Percentiles rank a stretch among this genome's conserved stretches.
These are phyloP conservation scores for Chelmon rostratus DNA, from an alignment of 2,797 vertebrate genomes.

Conservation along the genomic window DNA sequence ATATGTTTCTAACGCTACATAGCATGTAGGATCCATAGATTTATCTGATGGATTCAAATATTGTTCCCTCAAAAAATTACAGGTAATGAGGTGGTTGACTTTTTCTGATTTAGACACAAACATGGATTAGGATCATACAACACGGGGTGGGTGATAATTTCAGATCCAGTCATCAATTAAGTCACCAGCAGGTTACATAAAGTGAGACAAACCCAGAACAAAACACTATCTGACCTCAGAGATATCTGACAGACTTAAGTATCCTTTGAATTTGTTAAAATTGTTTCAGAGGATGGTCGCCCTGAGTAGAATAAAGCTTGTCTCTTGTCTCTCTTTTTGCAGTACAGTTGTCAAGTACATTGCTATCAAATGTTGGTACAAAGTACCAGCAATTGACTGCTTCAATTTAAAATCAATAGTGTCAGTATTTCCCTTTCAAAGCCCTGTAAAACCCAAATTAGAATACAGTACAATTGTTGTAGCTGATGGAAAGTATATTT, in stretches of 20 bases:
- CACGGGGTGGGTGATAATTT: not conserved
- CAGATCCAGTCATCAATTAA: not conserved
- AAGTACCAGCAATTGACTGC: not conserved
- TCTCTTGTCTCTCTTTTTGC: not conserved
- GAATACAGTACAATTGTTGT: not conserved
- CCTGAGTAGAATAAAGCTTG: not conserved
- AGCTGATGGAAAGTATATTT: slow-evolving; percentile 18
- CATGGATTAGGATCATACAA: not conserved
- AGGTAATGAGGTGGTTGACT: not conserved
- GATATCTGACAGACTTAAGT: not conserved
- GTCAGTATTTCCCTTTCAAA: slow-evolving; percentile 1
- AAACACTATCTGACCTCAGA: not conserved
- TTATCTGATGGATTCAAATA: not conserved
- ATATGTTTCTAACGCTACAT: no score
- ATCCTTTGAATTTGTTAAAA: not conserved
- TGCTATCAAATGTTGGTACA: not conserved
- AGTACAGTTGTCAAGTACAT: not conserved
- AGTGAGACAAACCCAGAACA: not conserved
- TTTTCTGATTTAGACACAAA: not conserved
- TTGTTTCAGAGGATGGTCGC: not conserved
- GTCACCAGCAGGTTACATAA: not conserved
- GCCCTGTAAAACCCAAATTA: no score
- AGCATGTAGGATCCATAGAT: not conserved
- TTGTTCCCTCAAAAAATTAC: not conserved
- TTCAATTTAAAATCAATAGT: not conserved